Percentiles rank a stretch among this genome's conserved stretches.
These are phyloP conservation scores for Trachelus troglodyta DNA, from an alignment of 2,888 invertebrate species.

Conservation along the genomic window DNA sequence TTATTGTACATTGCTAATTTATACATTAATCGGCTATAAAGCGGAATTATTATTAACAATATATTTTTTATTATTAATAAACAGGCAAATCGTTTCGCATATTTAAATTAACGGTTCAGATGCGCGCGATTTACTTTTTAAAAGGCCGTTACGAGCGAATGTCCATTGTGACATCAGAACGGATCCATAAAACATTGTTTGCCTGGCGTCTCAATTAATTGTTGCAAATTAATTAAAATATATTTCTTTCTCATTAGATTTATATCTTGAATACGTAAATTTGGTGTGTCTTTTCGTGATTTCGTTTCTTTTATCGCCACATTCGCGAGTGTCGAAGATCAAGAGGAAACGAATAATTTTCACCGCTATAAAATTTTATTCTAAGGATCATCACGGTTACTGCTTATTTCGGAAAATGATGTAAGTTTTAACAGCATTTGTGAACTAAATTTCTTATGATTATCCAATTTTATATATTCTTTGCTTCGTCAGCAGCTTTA, in stretches of 20 bases:
- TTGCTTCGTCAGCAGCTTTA: background rate
- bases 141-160: background rate
- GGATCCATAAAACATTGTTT: background rate
- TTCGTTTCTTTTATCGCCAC: background rate
- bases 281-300: background rate
- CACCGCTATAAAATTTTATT: background rate
- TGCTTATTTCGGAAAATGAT: background rate
- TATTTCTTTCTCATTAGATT: background rate
- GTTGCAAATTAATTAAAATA: background rate
- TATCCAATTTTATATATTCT: background rate
- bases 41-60: constrained; percentile 16
- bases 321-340: background rate
- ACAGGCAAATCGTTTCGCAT: background rate
- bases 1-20: constrained; percentile 36
- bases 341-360: background rate
- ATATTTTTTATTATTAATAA: background rate
- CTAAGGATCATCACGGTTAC: background rate
- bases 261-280: background rate
- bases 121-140: background rate
- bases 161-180: background rate
- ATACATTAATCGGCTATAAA: constrained; percentile 43
- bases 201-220: background rate
- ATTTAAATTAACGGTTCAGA: background rate
- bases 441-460: background rate
- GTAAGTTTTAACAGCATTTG: background rate